A percentile compares a stretch with the other conserved stretches of the same genome.
Conservation (phyloP, 2,113 vertebrate species). For the Capreolus pygargus region DNA sequence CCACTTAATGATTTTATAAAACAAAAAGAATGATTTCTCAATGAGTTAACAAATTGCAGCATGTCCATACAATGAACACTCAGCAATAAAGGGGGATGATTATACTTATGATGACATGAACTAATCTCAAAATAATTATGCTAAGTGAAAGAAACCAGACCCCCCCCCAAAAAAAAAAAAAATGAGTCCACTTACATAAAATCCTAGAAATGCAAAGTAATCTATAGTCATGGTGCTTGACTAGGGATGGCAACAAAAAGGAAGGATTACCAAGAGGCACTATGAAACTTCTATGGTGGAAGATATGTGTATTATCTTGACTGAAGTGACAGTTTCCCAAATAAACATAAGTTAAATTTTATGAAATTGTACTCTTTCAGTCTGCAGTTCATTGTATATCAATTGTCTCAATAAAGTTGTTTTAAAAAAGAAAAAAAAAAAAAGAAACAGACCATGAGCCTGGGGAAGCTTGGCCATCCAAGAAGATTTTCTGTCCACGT, state of each 20-base stretch:
- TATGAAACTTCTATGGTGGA: not conserved
- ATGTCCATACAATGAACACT: not conserved
- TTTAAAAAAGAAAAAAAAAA: not conserved
- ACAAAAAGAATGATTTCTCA: not conserved
- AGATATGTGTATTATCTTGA: not conserved
- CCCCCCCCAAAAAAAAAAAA: not conserved
- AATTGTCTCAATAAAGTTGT: not conserved
- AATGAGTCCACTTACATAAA: not conserved
- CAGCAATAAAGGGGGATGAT: not conserved
- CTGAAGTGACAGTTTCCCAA: not conserved
- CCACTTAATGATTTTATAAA: not conserved
- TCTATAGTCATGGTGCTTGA: not conserved
- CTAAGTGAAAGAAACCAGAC: not conserved
- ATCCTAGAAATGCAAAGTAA: not conserved
- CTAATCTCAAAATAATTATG: not conserved
- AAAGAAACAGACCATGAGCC: not conserved
- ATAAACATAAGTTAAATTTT: not conserved
- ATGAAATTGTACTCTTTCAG: not conserved
- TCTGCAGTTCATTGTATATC: not conserved
- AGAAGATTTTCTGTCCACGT: not conserved
- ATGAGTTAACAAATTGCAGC: not conserved
- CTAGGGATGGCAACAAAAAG: not conserved
- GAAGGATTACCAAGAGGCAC: not conserved
- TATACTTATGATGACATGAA: not conserved
- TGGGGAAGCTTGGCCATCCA: not conserved